Evolutionary conservation across 2,797 vertebrate species (phyloP).

Genomic region (Lacerta bilineata): DNA sequence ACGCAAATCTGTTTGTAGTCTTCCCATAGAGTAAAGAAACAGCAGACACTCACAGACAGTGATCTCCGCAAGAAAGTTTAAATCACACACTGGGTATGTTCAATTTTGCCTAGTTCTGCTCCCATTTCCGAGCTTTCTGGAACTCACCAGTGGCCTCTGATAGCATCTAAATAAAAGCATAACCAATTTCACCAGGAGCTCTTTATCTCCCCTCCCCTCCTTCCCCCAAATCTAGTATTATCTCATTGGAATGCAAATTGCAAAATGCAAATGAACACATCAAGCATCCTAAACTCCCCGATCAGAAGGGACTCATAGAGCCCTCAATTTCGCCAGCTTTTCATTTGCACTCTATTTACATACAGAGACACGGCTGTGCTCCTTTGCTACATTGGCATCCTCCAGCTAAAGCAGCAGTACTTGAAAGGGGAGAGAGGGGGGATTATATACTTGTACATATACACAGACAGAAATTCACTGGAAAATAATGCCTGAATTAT

Average conservation of each 20-base stretch:
- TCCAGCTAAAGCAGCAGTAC: neutral
- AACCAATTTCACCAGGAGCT: conserved; percentile 4
- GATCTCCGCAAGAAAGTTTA: neutral
- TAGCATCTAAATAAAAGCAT: conserved; percentile 38
- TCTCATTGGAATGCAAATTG: conserved; percentile 38
- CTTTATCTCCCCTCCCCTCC: neutral
- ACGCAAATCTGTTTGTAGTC: too few relatives aligned
- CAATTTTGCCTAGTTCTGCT: neutral
- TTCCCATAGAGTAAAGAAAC: neutral
- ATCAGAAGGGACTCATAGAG: neutral
- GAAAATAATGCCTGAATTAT: neutral
- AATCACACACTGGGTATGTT: conserved; percentile 12
- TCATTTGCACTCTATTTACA: neutral
- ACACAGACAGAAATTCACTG: neutral
- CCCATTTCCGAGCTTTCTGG: neutral
- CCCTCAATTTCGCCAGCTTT: neutral
- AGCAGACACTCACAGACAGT: neutral
- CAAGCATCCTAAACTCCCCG: conserved; percentile 6
- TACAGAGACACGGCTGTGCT: neutral
- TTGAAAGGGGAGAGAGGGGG: neutral
- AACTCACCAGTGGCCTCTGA: conserved; percentile 17
- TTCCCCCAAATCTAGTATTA: neutral
- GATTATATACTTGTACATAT: neutral
- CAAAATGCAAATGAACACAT: conserved; percentile 28
- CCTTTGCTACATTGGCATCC: neutral